These are phyloP conservation scores for Meandrina meandrites DNA, from an alignment of 92 coral and sea anemone species.

Conservation along the genomic window DNA sequence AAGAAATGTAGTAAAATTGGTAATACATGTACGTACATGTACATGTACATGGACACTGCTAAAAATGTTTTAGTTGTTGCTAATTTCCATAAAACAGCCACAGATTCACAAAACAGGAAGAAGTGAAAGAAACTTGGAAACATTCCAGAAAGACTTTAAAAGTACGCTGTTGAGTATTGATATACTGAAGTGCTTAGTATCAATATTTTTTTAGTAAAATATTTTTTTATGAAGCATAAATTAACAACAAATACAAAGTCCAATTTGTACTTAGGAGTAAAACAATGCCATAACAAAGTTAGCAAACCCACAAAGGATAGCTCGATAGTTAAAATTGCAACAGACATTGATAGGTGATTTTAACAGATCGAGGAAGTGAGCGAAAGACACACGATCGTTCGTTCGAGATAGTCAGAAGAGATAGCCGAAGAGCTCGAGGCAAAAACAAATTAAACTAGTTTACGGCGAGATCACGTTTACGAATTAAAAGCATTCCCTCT, in stretches of 20 bases:
- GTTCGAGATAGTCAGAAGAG: neutral
- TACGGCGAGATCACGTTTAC: neutral
- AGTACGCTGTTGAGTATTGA: neutral
- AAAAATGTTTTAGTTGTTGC: neutral
- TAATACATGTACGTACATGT: neutral
- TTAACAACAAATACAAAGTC: neutral
- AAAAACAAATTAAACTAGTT: neutral
- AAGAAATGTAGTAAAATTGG: neutral
- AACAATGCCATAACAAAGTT: neutral
- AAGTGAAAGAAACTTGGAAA: neutral
- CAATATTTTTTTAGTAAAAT: neutral
- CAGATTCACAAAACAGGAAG: neutral
- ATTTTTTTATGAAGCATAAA: neutral
- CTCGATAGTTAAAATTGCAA: neutral
- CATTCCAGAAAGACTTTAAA: neutral
- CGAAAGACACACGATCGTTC: neutral
- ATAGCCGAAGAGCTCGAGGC: neutral
- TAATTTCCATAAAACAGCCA: neutral
- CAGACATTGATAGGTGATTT: neutral
- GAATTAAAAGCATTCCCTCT: neutral
- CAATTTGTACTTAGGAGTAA: neutral
- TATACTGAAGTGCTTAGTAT: neutral
- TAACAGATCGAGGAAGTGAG: neutral
- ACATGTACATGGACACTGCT: too few species aligned
- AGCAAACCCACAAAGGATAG: neutral